phyloP scores from a whole-genome alignment of 2,113 vertebrate species.

The Cochlearius cochlearius region DNA sequence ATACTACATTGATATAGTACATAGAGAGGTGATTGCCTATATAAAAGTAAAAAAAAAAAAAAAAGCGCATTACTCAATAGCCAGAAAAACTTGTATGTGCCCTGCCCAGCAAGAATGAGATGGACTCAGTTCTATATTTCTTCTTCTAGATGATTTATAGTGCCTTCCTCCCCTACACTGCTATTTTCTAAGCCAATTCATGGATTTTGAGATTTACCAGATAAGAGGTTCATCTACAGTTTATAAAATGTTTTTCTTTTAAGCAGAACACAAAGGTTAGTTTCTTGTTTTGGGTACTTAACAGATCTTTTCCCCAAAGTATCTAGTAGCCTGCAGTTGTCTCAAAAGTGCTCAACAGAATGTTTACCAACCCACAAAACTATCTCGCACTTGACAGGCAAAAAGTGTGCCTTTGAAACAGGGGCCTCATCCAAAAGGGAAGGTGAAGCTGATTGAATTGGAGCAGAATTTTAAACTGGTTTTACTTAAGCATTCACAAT shows the following conservation, averaged over 20 bases:
- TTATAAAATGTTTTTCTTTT: neutral
- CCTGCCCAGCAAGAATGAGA: neutral
- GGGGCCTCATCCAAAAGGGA: neutral
- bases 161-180: neutral
- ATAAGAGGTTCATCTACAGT: constrained; percentile 29
- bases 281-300: neutral
- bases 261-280: neutral
- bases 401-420: neutral
- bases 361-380: neutral
- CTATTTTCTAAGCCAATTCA: neutral
- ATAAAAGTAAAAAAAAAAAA: neutral
- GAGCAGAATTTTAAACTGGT: neutral
- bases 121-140: neutral
- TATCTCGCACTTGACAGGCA: neutral
- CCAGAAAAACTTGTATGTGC: neutral
- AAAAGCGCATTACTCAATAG: neutral
- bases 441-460: neutral
- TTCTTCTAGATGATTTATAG: constrained; percentile 28
- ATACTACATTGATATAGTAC: neutral
- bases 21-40: neutral
- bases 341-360: neutral
- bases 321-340: neutral
- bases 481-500: neutral
- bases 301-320: neutral
- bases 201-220: constrained; percentile 34